Evolutionary conservation across 2,888 invertebrate genomes (phyloP).

Genomic region (Protophormia terraenovae): DNA sequence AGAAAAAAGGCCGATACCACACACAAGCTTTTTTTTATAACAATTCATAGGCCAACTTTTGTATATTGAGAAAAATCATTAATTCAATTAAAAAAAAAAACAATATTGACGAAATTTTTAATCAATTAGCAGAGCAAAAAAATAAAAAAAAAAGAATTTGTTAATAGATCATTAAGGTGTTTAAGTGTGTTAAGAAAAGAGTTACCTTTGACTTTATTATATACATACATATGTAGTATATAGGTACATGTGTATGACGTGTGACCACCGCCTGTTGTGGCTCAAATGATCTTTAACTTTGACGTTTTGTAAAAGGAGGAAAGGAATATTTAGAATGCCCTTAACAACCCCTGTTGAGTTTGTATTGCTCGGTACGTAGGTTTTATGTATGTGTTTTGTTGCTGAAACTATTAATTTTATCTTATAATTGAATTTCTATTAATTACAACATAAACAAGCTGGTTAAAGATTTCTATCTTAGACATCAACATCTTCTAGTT

Average conservation of each 20-base stretch:
- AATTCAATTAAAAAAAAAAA: slow-evolving; percentile 30
- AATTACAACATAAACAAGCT: slow-evolving; percentile 61
- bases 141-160: no score
- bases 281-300: slow-evolving; percentile 20
- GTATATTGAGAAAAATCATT: slow-evolving; percentile 25
- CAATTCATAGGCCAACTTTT: not conserved
- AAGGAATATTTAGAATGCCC: not conserved
- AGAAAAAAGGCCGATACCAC: slow-evolving; percentile 5
- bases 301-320: not conserved
- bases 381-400: not conserved
- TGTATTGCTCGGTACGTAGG: no score
- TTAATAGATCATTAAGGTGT: not conserved
- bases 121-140: slow-evolving; percentile 43
- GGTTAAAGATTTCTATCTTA: slow-evolving; percentile 37
- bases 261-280: slow-evolving; percentile 42
- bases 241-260: slow-evolving; percentile 20
- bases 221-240: not conserved
- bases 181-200: not conserved
- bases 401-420: slow-evolving; percentile 64
- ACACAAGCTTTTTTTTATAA: slow-evolving; percentile 17
- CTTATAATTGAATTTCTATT: slow-evolving; percentile 64
- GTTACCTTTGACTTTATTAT: not conserved
- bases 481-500: not conserved
- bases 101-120: slow-evolving; percentile 12
- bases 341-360: slow-evolving; percentile 43